Conservation (phyloP, 2,113 vertebrate genomes). For the Rhinolophus ferrumequinum region DNA sequence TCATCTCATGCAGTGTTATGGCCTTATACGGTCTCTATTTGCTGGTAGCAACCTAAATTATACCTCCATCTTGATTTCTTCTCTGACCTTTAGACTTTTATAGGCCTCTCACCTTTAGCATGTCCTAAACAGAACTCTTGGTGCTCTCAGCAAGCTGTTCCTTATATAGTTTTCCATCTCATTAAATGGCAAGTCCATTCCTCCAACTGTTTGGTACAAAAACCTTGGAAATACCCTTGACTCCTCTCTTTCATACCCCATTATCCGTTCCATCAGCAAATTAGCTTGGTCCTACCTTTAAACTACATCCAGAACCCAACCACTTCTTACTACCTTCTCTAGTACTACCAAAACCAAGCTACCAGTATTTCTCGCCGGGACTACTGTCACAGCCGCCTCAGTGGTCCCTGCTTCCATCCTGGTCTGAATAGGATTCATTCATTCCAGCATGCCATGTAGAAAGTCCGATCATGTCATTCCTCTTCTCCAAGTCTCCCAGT, state of each 20-base stretch:
- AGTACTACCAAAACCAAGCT: not conserved
- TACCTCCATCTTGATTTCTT: conserved; percentile 36
- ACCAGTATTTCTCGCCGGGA: not conserved
- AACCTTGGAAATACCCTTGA: not conserved
- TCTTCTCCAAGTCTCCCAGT: conserved; percentile 1
- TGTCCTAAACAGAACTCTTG: not conserved
- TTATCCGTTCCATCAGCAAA: not conserved
- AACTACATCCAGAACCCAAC: not conserved
- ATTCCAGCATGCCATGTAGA: too few species aligned
- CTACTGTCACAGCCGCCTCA: not conserved
- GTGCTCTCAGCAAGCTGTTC: not conserved
- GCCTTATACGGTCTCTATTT: not conserved
- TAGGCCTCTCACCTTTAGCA: not conserved
- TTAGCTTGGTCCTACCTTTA: not conserved
- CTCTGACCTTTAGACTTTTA: not conserved
- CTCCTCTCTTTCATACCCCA: not conserved
- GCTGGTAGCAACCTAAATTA: not conserved
- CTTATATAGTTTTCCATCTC: not conserved
- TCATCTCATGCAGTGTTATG: conserved; percentile 6
- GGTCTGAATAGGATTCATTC: not conserved
- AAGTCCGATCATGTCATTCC: not conserved
- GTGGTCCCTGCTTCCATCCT: not conserved
- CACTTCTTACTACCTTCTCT: not conserved
- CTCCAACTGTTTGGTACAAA: not conserved
- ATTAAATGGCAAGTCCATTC: not conserved